These are phyloP conservation scores for Hirtodrosophila duncani DNA, from an alignment of 2,888 invertebrate species.

Conservation along the genomic window DNA sequence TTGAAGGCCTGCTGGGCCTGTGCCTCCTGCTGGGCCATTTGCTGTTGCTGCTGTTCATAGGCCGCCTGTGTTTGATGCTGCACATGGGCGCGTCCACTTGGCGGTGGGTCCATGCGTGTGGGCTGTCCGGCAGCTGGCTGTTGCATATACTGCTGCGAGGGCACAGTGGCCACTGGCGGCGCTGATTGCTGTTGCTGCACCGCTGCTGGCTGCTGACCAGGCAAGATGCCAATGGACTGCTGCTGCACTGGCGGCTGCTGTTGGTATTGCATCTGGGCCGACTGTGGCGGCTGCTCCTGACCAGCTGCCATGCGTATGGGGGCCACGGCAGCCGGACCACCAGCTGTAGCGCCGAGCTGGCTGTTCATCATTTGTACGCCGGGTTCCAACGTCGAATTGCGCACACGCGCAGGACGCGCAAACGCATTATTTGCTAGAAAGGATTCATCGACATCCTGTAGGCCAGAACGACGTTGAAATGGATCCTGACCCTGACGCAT, in stretches of 20 bases:
- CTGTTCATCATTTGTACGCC: background rate
- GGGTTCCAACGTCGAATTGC: conserved; percentile 43
- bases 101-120: conserved; percentile 40
- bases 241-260: conserved; percentile 23
- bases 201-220: conserved; percentile 14
- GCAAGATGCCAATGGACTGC: conserved; percentile 3
- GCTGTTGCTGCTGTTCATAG: conserved; percentile 18
- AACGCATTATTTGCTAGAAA: conserved; percentile 66
- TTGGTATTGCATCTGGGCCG: conserved; percentile 12
- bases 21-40: conserved; percentile 7
- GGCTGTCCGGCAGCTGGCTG: conserved; percentile 52
- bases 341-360: background rate
- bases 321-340: conserved; percentile 7
- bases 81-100: conserved; percentile 46
- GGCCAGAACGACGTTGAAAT: conserved; percentile 70
- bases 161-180: conserved; percentile 17
- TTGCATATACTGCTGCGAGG: conserved; percentile 38
- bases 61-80: conserved; percentile 28
- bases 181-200: conserved; percentile 16
- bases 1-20: conserved; percentile 33
- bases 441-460: conserved; percentile 73
- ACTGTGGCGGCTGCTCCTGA: conserved; percentile 36
- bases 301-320: conserved; percentile 40
- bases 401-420: conserved; percentile 52
- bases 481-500: conserved; percentile 48